A percentile compares a stretch with the other conserved stretches of the same genome.
Evolutionary conservation across 2,113 vertebrate genomes (phyloP).

Genomic region (Semicossyphus pulcher): DNA sequence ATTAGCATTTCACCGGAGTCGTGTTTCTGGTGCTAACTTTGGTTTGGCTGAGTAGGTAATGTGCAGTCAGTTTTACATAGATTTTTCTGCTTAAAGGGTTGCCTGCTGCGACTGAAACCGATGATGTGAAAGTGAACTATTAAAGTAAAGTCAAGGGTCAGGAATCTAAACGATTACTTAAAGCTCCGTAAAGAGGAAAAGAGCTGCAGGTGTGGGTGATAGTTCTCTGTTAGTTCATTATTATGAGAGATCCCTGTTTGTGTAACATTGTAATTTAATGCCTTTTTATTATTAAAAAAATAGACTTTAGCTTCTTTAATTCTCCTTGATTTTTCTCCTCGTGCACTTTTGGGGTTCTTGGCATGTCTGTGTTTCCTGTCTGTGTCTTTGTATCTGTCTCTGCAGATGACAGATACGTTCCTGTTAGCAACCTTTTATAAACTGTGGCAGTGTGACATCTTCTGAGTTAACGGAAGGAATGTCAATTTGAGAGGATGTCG

Average conservation of each 20-base stretch:
- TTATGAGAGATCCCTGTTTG: not conserved
- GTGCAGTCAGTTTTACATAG: no score
- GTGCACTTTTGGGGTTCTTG: no score
- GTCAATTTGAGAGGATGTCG: constrained; percentile 28
- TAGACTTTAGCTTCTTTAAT: not conserved
- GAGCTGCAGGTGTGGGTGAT: not conserved
- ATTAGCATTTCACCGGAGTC: no score
- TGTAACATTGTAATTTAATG: not conserved
- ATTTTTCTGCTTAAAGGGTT: not conserved
- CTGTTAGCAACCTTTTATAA: constrained; percentile 12
- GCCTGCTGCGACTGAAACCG: not conserved
- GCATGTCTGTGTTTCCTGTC: no score
- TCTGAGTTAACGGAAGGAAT: constrained; percentile 19
- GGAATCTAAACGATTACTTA: not conserved
- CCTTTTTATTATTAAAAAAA: not conserved
- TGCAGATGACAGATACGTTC: not conserved
- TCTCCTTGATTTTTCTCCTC: no score
- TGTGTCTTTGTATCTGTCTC: no score
- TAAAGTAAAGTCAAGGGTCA: not conserved
- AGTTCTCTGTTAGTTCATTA: not conserved
- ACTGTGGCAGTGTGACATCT: constrained; percentile 8
- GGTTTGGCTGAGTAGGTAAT: no score
- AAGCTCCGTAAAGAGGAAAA: not conserved
- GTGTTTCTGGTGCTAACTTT: no score
- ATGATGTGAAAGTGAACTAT: not conserved